Base-by-base conservation (phyloP, 2,888 invertebrate genomes). In the Trisateles emortualis region DNA sequence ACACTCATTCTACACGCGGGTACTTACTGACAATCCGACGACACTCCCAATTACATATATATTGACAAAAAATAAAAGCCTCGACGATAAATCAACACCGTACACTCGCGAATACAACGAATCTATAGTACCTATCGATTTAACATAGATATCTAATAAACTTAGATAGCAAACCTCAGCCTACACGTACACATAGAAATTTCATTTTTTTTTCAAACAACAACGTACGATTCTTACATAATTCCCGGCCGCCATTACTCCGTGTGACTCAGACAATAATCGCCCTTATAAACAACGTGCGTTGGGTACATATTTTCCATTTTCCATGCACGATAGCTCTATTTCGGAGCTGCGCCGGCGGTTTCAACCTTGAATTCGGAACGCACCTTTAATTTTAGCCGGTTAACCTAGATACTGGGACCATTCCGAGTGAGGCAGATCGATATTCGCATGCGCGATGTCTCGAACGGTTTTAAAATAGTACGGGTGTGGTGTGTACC, bases 341-440 rank as follows among this genome's bases (percentile, higher is more conserved):
- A 87, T 88, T 90, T 85, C 79, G 82, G 87, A 79, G 81, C 87
- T 88, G 90, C 89, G 90, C 90, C 85, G 87, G 90, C 89, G 88
- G 77, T 85, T 78, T 81, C 87, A 90, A 89, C 91, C 91, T 91
- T 91, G 91, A 90, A 88, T 86, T 84, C 75, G 79, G 86, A 88
- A 91, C 91, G 90, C 90, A 92, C 92, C 92, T 92, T 91, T 91
- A 90, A 91, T 87, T 90, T 90, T 92, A 92, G 92, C 90, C 90
- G 91, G 89, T 84, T 92, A 92, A 92, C 92, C 92, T 92, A 92
- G 90, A 87, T 92, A 85, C 88, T 83, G 85, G 85, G 79, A 83
- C 87, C 87, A 83, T 87, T 87, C 80, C 79, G 81, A 81, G 84
- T 81, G 80, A 78, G 76, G 77, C 71, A 76, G 87, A 86, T 90